Evolutionary conservation across 2,797 vertebrate genomes (phyloP), one percentile per base, ranked within the genome.

Genomic region (Pipistrellus kuhlii): DNA sequence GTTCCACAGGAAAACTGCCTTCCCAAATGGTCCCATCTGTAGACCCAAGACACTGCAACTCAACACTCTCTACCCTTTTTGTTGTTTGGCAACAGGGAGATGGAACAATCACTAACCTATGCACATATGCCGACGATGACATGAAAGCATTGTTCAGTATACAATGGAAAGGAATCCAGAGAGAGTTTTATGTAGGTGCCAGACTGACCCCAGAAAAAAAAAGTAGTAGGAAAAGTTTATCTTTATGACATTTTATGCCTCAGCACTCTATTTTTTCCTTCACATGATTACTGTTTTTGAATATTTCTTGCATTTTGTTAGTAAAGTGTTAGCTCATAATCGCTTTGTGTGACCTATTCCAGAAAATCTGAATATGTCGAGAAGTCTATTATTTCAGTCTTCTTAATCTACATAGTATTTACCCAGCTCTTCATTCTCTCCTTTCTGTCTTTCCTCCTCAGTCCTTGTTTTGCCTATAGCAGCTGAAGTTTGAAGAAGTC

Each of bases 1-100:
- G 85, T 90, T 90, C 82, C 93, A 80, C 95, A 94, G 94, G 93
- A 95, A 91, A 94, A 88, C 85, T 0, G 75, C 85, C 66, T 95
- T 91, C 80, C 94, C 55, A 93, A 85, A 85, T 77, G 69, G 78
- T 89, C 41, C 80, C 66, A 46, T 72, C 72, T 76, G 71, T 84
- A 80, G 91, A 82, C 64, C 62, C 62, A 44, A 87, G 89, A 83
- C 89, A 59, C 44, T 30, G 27, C 62, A 64, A 27, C 55, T 81
- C 88, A 53, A 32, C 44, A 64, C 18, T 88, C 25, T 76, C 85
- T 62, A 14, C 46, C 66, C 59, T 82, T 83, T 15, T 72, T 92
- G 32, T 93, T 96, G 89, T 94, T 94, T 80, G 71, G 17, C 59
- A 68, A 44, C 18, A 38, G n/a, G 69, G 55, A 83, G 66, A 71